Conservation (phyloP, 2,113 vertebrate species). For the Gobio gobio region DNA sequence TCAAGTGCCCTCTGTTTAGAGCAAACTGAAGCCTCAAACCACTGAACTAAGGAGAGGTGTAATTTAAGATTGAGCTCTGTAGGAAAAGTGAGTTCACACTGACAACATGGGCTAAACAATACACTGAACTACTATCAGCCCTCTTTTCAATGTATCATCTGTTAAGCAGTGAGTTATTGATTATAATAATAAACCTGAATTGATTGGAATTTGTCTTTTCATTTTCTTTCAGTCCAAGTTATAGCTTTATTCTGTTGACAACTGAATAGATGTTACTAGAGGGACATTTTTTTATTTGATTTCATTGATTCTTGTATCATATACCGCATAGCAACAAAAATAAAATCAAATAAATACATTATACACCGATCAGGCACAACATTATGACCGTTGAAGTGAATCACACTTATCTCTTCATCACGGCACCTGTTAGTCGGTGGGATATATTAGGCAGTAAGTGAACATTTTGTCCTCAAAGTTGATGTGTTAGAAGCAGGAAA, state of each 20-base stretch:
- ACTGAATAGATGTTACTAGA: neutral
- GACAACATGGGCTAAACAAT: constrained; percentile 1
- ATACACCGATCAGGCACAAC: neutral
- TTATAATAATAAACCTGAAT: neutral
- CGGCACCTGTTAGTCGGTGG: no score
- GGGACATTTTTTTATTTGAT: neutral
- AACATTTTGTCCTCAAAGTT: no score
- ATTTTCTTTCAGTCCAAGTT: neutral
- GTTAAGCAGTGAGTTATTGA: constrained; percentile 2
- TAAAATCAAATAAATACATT: neutral
- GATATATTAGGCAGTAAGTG: no score
- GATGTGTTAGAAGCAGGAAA: no score
- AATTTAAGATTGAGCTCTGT: neutral
- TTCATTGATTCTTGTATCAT: neutral
- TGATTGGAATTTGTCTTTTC: neutral
- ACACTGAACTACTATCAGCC: neutral
- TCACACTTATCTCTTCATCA: no score
- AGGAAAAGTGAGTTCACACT: neutral
- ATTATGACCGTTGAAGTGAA: no score
- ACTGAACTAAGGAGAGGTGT: neutral
- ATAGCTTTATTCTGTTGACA: neutral
- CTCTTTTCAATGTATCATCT: neutral
- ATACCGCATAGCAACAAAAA: neutral
- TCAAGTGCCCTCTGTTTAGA: neutral
- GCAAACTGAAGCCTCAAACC: neutral